Conservation (phyloP, 2,113 vertebrate genomes). For the Odocoileus hemionus region DNA sequence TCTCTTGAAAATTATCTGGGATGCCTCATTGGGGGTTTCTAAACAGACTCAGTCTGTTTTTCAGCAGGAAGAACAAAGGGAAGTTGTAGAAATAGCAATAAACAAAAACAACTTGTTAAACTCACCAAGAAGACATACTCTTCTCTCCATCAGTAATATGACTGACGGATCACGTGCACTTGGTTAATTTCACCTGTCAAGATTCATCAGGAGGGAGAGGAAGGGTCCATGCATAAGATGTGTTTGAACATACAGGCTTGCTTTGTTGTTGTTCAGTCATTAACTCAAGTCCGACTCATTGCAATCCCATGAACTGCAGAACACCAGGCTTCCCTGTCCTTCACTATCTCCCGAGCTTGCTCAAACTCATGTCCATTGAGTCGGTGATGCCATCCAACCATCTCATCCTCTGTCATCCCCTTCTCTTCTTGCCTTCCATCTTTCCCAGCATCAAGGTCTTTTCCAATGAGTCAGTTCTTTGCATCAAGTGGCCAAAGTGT, state of each 20-base stretch:
- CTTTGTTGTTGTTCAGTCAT: neutral
- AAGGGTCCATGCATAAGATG: neutral
- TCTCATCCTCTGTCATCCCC: neutral
- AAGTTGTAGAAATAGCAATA: neutral
- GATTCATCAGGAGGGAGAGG: neutral
- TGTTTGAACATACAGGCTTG: neutral
- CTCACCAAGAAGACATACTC: neutral
- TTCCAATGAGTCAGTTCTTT: neutral
- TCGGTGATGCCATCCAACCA: neutral
- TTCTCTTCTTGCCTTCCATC: neutral
- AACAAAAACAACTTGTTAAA: neutral
- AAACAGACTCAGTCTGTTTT: neutral
- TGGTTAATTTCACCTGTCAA: neutral
- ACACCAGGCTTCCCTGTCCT: neutral
- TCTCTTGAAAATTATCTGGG: neutral
- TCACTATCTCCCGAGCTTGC: neutral
- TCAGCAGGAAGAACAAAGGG: neutral
- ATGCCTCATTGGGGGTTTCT: neutral
- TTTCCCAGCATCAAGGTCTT: neutral
- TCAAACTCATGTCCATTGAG: neutral
- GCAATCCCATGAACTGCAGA: neutral
- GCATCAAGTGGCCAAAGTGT: neutral
- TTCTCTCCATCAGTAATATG: neutral
- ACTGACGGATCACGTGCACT: rapidly evolving
- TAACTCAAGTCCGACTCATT: neutral